phyloP scores from a whole-genome alignment of 2,888 invertebrate species.

The Drosophila anceps region DNA sequence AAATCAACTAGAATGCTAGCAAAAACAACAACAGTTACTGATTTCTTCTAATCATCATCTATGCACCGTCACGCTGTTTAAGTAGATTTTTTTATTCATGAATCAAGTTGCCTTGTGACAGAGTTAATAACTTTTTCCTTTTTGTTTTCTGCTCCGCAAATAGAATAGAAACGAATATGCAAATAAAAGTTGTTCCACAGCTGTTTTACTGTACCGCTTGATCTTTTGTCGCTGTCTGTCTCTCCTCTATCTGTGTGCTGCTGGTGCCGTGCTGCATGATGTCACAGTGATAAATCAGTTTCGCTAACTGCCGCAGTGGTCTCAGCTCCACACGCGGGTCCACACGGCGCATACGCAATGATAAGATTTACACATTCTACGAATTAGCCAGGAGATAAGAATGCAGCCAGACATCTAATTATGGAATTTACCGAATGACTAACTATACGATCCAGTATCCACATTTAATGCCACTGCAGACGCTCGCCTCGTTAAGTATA shows the following conservation, averaged over 20 bases:
- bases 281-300: conserved; percentile 69
- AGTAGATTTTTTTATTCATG: conserved; percentile 26
- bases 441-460: conserved; percentile 27
- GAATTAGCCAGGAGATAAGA: conserved; percentile 57
- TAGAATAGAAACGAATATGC: conserved; percentile 17
- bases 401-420: conserved; percentile 47
- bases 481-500: conserved; percentile 4
- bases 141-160: conserved; percentile 5
- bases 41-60: conserved; percentile 8
- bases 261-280: conserved; percentile 54
- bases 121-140: conserved; percentile 1
- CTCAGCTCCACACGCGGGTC: not conserved
- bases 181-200: conserved; percentile 14
- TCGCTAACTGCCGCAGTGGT: conserved; percentile 40
- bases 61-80: conserved; percentile 55
- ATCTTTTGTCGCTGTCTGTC: not conserved
- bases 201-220: not conserved
- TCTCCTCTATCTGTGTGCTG: not conserved
- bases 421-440: conserved; percentile 63
- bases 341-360: conserved; percentile 15
- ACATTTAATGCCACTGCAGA: not conserved
- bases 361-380: conserved; percentile 44
- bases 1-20: not conserved
- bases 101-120: conserved; percentile 32
- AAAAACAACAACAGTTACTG: conserved; percentile 4